Evolutionary conservation across 2,113 vertebrate species (phyloP).

Genomic region (Pogonocichla stellata): DNA sequence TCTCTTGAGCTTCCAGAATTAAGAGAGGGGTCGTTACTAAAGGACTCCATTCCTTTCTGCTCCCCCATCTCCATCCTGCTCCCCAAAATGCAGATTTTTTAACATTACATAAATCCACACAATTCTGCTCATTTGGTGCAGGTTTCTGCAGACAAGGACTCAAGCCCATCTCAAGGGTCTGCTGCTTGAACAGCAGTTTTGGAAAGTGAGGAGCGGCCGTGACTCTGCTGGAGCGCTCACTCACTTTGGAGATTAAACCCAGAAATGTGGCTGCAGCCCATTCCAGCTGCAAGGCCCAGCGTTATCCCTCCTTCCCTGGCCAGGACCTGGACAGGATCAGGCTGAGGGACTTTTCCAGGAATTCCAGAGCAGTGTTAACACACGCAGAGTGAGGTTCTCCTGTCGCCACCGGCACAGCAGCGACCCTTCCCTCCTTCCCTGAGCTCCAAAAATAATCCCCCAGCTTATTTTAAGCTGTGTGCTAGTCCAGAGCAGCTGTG

Average conservation of each 20-base stretch:
- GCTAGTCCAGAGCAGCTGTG: not conserved
- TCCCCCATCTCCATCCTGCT: not conserved
- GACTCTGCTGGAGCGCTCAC: not conserved
- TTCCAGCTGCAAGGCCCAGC: accelerated
- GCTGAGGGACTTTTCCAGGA: not conserved
- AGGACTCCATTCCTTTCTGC: not conserved
- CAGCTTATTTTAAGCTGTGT: not conserved
- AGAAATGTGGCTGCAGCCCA: not conserved
- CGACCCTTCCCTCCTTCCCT: accelerated
- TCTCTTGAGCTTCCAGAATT: not conserved
- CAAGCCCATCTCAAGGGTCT: not conserved
- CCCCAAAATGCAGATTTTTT: not conserved
- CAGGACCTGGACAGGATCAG: accelerated
- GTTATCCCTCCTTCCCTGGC: accelerated
- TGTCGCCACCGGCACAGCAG: accelerated
- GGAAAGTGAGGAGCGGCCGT: accelerated
- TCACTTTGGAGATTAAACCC: not conserved
- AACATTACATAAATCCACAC: accelerated
- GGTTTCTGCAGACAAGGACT: not conserved
- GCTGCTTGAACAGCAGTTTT: not conserved
- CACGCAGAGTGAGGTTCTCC: accelerated
- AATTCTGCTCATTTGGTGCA: not conserved
- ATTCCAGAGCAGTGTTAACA: accelerated
- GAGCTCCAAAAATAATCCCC: not conserved
- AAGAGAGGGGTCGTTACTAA: not conserved